Evolutionary conservation across 1,140 invertebrate genomes (phyloP).

Genomic region (Cylas formicarius): DNA sequence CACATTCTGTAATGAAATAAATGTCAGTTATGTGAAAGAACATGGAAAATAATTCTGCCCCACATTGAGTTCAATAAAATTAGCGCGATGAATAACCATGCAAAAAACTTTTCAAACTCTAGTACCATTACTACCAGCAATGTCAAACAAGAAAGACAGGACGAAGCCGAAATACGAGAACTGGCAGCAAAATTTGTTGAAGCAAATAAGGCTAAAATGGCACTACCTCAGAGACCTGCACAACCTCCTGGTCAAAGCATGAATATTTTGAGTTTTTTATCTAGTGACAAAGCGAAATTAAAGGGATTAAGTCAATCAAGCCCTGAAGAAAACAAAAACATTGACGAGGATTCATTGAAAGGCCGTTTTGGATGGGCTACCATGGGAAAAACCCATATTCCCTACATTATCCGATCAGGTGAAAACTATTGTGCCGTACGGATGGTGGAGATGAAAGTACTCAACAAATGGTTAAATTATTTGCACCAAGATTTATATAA

Average conservation of each 20-base stretch:
- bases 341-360: conserved; percentile 71
- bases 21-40: conserved; percentile 13
- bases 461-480: conserved; percentile 78
- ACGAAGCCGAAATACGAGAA: conserved; percentile 79
- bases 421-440: conserved; percentile 86
- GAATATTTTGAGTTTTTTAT: conserved; percentile 35
- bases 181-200: conserved; percentile 80
- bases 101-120: conserved; percentile 14
- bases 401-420: conserved; percentile 73
- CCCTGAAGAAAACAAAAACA: conserved; percentile 30
- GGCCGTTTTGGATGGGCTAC: conserved; percentile 86
- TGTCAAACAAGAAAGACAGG: conserved; percentile 74
- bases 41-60: conserved; percentile 16
- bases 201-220: conserved; percentile 69
- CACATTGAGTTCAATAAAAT: conserved; percentile 9
- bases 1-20: background rate
- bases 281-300: conserved; percentile 24
- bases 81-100: conserved; percentile 21
- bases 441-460: conserved; percentile 80
- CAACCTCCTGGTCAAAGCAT: conserved; percentile 36
- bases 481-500: conserved; percentile 76
- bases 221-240: conserved; percentile 42
- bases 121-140: conserved; percentile 20
- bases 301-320: conserved; percentile 17
- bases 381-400: conserved; percentile 77